These are phyloP conservation scores for Ophraella communa DNA, from an alignment of 2,888 invertebrate species.

Conservation along the genomic window DNA sequence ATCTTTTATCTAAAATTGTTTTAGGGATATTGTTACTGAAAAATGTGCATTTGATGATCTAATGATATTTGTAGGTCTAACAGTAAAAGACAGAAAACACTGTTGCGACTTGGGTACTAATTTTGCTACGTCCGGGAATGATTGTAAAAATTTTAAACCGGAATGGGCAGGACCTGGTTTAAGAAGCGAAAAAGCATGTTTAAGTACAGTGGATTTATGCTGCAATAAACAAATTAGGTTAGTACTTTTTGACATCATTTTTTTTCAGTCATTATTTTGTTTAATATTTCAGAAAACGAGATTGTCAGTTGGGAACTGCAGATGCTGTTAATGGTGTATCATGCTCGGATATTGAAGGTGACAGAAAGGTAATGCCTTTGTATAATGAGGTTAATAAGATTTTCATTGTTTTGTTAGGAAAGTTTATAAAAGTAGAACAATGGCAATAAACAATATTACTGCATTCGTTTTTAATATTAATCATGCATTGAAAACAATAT, in stretches of 20 bases:
- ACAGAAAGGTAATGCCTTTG: slow-evolving; percentile 40
- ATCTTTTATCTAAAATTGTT: too few species aligned
- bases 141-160: slow-evolving; percentile 52
- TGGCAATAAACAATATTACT: not conserved
- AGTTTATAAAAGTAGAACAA: slow-evolving; percentile 3
- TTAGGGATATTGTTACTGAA: too few species aligned
- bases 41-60: not conserved
- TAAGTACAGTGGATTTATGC: slow-evolving; percentile 70
- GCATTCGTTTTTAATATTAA: slow-evolving; percentile 1
- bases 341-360: slow-evolving; percentile 37
- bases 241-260: slow-evolving; percentile 5
- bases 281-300: slow-evolving; percentile 57
- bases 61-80: slow-evolving; percentile 45
- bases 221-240: slow-evolving; percentile 65
- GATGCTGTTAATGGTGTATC: slow-evolving; percentile 59
- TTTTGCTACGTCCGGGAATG: slow-evolving; percentile 51
- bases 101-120: slow-evolving; percentile 56
- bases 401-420: not conserved
- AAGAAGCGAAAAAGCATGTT: slow-evolving; percentile 67
- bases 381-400: not conserved
- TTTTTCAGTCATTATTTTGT: slow-evolving; percentile 5
- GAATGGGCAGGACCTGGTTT: slow-evolving; percentile 64
- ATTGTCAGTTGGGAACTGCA: slow-evolving; percentile 63
- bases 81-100: slow-evolving; percentile 50
- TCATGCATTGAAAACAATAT: not conserved